These are phyloP conservation scores for Artibeus lituratus DNA, from an alignment of 2,797 vertebrate genomes.

Conservation along the genomic window DNA sequence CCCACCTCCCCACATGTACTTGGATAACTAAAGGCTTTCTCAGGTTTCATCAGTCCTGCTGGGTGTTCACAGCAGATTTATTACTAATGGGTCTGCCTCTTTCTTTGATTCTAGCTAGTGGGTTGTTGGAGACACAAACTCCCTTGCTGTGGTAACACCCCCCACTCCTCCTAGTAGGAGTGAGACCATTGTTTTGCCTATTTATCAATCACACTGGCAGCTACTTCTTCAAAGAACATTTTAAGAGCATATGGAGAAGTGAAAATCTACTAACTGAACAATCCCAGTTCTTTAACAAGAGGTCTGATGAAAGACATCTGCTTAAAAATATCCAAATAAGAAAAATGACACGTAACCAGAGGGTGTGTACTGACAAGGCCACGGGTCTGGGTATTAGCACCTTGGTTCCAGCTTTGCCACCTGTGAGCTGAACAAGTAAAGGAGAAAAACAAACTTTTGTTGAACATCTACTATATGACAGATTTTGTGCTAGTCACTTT, in stretches of 20 bases:
- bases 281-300: not conserved
- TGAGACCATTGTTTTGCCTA: not conserved
- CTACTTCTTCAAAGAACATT: not conserved
- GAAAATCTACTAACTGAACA: not conserved
- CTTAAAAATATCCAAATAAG: not conserved
- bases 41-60: not conserved
- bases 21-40: not conserved
- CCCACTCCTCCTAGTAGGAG: not conserved
- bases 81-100: not conserved
- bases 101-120: not conserved
- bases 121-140: not conserved
- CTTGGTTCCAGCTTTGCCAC: not conserved
- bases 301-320: not conserved
- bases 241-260: not conserved
- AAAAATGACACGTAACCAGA: not conserved
- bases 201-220: not conserved
- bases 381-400: not conserved
- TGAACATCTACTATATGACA: not conserved
- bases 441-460: not conserved
- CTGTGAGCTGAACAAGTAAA: not conserved
- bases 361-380: not conserved
- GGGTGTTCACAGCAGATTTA: conserved; percentile 23
- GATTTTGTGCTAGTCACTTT: not conserved
- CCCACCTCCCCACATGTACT: not conserved
- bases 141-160: not conserved